phyloP scores from a whole-genome alignment of 2,113 vertebrate genomes.

The Hippocampus comes region DNA sequence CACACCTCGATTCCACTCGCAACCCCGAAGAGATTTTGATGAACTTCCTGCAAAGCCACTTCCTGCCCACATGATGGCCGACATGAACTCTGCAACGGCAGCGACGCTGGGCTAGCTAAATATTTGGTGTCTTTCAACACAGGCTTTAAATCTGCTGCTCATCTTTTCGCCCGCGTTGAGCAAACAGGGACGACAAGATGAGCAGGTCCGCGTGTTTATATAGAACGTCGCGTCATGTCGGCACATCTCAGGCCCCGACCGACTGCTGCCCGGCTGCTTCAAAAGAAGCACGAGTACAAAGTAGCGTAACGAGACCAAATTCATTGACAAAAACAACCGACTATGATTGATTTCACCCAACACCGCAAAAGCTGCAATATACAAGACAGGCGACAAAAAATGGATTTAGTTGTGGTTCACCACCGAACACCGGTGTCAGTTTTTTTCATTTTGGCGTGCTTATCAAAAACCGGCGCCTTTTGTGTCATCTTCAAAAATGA shows the following conservation, averaged over 20 bases:
- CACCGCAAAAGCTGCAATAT: no score
- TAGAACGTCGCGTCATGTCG: conserved; percentile 4
- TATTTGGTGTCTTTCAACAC: neutral
- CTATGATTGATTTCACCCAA: neutral
- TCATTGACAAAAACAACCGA: neutral
- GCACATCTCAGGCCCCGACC: neutral
- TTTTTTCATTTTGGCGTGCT: neutral
- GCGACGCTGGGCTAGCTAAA: neutral
- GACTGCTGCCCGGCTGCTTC: neutral
- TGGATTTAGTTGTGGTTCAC: no score
- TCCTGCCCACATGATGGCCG: conserved; percentile 44
- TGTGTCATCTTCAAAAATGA: neutral
- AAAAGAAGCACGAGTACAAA: neutral
- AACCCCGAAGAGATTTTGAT: neutral
- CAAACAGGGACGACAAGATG: conserved; percentile 4
- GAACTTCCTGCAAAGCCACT: conserved; percentile 51
- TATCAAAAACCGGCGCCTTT: neutral
- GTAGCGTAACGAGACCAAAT: neutral
- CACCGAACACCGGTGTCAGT: no score
- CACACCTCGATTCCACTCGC: neutral
- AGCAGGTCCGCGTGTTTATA: conserved; percentile 19
- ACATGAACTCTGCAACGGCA: conserved; percentile 27
- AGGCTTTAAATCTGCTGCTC: conserved; percentile 2
- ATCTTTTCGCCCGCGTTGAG: neutral
- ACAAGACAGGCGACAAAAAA: no score